phyloP scores from a whole-genome alignment of 2,113 vertebrate genomes.

The Strigops habroptila region DNA sequence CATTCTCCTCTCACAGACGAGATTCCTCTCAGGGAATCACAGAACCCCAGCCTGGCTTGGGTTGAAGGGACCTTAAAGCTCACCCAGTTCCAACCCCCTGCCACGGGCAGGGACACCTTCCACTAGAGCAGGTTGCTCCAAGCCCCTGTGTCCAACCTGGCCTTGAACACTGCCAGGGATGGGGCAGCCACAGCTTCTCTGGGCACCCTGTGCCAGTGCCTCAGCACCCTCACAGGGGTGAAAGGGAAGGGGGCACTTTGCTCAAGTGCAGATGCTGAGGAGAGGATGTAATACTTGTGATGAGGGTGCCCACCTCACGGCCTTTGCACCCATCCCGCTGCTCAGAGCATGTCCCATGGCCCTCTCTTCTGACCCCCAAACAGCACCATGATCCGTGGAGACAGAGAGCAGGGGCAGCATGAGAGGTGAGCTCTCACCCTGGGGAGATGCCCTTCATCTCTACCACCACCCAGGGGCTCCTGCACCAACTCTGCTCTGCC shows the following conservation, averaged over 20 bases:
- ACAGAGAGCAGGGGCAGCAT: not conserved
- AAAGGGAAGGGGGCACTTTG: accelerated
- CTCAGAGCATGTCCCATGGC: accelerated
- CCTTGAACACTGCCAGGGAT: too few relatives aligned
- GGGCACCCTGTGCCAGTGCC: too few relatives aligned
- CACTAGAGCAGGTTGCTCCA: not conserved
- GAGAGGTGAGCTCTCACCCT: not conserved
- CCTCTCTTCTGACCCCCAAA: not conserved
- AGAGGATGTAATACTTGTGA: not conserved
- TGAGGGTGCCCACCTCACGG: not conserved
- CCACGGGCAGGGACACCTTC: accelerated
- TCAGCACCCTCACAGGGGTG: not conserved
- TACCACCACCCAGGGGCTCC: not conserved
- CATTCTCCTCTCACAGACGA: not conserved
- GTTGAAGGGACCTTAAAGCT: not conserved
- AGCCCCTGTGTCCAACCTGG: not conserved
- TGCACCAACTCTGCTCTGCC: not conserved
- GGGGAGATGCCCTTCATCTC: not conserved
- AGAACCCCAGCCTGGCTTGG: not conserved
- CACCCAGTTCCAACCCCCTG: not conserved
- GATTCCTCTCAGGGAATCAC: not conserved
- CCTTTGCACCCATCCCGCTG: accelerated
- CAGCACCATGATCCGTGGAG: accelerated
- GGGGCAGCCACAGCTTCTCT: too few relatives aligned
- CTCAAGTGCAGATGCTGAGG: not conserved